Evolutionary conservation across 2,797 vertebrate species (phyloP).

Genomic region (Eulemur coronatus): DNA sequence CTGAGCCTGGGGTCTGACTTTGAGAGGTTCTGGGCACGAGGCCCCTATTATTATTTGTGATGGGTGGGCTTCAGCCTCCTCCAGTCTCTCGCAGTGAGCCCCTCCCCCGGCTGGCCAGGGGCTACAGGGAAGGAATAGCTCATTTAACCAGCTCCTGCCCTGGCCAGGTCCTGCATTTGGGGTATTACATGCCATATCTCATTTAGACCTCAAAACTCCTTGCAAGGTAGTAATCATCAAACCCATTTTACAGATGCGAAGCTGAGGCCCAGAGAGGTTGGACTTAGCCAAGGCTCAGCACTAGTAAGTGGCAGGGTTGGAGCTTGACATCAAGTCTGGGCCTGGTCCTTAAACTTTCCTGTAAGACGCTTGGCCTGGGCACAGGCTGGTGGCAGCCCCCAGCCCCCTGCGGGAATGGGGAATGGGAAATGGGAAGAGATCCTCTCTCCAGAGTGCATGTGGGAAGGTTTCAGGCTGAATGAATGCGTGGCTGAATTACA

Average conservation of each 20-base stretch:
- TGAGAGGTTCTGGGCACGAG: neutral
- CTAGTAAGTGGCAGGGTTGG: neutral
- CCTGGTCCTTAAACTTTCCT: neutral
- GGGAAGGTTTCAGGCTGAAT: neutral
- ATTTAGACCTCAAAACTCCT: neutral
- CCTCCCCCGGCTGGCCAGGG: neutral
- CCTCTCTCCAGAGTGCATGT: rapidly evolving
- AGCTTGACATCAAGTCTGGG: neutral
- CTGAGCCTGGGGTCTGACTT: neutral
- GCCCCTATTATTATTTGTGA: neutral
- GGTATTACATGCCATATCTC: neutral
- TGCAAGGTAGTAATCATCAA: neutral
- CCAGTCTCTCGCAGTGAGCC: neutral
- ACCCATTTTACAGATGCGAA: neutral
- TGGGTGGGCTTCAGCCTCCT: neutral
- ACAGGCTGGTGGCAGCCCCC: neutral
- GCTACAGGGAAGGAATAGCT: neutral
- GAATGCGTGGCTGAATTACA: neutral
- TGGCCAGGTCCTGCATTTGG: neutral
- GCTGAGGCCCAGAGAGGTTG: neutral
- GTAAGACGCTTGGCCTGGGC: neutral
- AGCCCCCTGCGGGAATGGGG: neutral
- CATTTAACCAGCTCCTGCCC: neutral
- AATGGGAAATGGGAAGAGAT: neutral
- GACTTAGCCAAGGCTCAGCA: neutral